Base-by-base conservation (phyloP, 2,888 invertebrate genomes). In the Sepiola atlantica region DNA sequence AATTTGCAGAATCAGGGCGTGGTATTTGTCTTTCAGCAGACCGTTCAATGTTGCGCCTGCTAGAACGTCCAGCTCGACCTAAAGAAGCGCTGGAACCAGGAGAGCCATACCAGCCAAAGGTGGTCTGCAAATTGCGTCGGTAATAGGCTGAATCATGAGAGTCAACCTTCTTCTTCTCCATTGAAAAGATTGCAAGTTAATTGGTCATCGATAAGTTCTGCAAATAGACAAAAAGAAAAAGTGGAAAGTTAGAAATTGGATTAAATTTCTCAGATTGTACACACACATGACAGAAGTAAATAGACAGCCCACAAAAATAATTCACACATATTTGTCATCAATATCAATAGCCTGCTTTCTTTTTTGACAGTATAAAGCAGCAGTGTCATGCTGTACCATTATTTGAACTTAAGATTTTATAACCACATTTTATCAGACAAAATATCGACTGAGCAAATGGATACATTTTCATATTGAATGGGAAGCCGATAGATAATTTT, bases 1-100 rank as follows among this genome's bases (percentile, higher is more conserved):
- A 96, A 57, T 35, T 61, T 3, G 95, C 95, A 12, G 95, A 95
- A 35, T 95, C 94, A 0, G 95, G 95, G 90, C 95, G 92, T n/a
- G 54, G 91, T 55, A 93, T 93, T 18, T n/a, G 92, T 90, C n/a
- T 90, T 93, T 77, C 92, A 94, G 18, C 21, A 0, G 28, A 61
- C 0, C 57, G 57, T 35, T 93, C 93, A 32, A n/a, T 35, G 61
- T 35, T 35, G 8, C 54, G 90, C 35, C 55, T 32, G 54, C 45
- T 18, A 6, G 90, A 32, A 54, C 91, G 94, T 57, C 90, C 77
- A 90, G 54, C 55, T 90, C 94, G 90, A 21, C 55, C 93, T 61
- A 61, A 35, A 16, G 93, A 61, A 54, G 92, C 45, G 57, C 57
- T 55, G 35, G 93, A 93, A 32, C 57, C 55, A 61, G 57, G 55